Conservation (phyloP, 2,888 invertebrate genomes). For the Chrysodeixis includens region DNA sequence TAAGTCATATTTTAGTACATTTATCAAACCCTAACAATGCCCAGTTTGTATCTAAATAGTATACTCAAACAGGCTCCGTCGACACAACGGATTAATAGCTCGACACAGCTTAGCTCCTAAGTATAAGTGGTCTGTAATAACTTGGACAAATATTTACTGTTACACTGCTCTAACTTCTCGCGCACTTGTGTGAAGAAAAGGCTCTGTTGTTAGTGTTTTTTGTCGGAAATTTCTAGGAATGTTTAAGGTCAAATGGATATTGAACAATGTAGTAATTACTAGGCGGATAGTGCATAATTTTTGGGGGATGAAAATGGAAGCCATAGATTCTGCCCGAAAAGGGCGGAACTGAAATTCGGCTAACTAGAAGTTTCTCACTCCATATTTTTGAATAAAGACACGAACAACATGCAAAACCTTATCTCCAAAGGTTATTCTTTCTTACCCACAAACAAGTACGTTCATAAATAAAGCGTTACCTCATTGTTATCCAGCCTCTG, state of each 20-base stretch:
- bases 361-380: no score
- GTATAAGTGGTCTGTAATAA: constrained; percentile 59
- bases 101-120: constrained; percentile 44
- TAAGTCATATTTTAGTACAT: constrained; percentile 24
- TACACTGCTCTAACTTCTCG: constrained; percentile 18
- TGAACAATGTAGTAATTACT: no score
- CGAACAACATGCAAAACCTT: not conserved
- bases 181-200: constrained; percentile 14
- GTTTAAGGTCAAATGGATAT: no score
- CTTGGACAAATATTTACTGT: constrained; percentile 56
- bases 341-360: no score
- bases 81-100: constrained; percentile 52
- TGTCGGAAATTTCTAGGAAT: no score
- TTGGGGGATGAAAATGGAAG: no score
- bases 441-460: not conserved
- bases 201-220: not conserved
- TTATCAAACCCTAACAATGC: constrained; percentile 40
- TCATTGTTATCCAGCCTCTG: not conserved
- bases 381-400: not conserved
- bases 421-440: not conserved
- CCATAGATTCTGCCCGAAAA: no score
- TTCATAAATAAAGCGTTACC: constrained; percentile 5
- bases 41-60: constrained; percentile 45
- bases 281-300: no score
- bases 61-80: constrained; percentile 41